Evolutionary conservation across 1,140 invertebrate species (phyloP).

Genomic region (Anastrepha obliqua): DNA sequence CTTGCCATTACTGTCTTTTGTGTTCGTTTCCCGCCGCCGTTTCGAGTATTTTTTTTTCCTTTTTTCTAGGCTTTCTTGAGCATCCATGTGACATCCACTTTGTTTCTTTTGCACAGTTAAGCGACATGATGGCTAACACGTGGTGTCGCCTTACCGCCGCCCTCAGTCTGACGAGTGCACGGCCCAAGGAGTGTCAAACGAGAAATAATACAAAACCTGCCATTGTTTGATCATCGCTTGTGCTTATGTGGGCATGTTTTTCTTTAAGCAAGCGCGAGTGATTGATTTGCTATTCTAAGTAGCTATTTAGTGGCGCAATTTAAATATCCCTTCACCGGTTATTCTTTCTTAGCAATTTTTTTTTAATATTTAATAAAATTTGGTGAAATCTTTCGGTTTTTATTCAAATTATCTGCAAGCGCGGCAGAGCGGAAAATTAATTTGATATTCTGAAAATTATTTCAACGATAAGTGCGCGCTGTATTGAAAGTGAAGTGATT

Average conservation of each 20-base stretch:
- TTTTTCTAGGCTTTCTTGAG: background rate
- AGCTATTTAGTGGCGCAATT: background rate
- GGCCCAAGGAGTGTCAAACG: too few relatives aligned
- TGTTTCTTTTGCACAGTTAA: background rate
- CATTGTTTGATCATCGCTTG: background rate
- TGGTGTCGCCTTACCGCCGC: too few relatives aligned
- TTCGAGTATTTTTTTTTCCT: background rate
- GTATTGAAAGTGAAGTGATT: too few relatives aligned
- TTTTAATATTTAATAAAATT: too few relatives aligned
- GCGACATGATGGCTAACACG: background rate
- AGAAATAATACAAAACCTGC: background rate
- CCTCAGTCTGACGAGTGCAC: too few relatives aligned
- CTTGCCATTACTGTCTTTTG: background rate
- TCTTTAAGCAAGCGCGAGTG: background rate
- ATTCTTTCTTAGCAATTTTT: too few relatives aligned
- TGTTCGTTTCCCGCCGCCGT: background rate
- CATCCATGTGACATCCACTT: background rate
- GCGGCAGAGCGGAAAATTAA: too few relatives aligned
- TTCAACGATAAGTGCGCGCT: too few relatives aligned
- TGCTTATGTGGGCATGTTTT: background rate
- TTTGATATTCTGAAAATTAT: too few relatives aligned
- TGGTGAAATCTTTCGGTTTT: too few relatives aligned
- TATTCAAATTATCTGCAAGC: too few relatives aligned
- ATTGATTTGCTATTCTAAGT: background rate
- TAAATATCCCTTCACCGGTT: too few relatives aligned